Evolutionary conservation across 53 echinoderm and acorn worm genomes (phyloP).

Genomic region (Antedon mediterranea): DNA sequence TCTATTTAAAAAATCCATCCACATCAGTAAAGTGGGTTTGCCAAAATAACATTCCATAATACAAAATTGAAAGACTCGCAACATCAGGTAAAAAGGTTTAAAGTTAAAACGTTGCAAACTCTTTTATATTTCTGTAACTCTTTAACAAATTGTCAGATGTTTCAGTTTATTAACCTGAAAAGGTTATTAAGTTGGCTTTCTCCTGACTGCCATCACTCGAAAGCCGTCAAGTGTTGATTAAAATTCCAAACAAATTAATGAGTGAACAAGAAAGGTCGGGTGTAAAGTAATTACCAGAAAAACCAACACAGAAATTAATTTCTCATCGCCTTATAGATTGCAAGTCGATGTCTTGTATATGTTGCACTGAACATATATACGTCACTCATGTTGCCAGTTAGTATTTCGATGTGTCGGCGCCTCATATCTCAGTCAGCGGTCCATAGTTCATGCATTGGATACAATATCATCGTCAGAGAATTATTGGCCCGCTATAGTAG

Average conservation of each 20-base stretch:
- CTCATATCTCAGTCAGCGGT: background rate
- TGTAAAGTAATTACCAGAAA: background rate
- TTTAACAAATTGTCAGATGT: background rate
- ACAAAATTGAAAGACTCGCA: too few relatives aligned
- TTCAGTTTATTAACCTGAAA: background rate
- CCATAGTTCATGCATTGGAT: background rate
- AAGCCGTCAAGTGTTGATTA: background rate
- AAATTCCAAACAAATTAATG: slow-evolving; percentile 1
- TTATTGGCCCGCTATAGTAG: slow-evolving; percentile 1
- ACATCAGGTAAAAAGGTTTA: too few relatives aligned
- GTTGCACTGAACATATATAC: background rate
- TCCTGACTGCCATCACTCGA: background rate
- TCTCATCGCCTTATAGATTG: background rate
- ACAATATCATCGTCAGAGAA: background rate
- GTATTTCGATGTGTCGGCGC: background rate
- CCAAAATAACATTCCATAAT: too few relatives aligned
- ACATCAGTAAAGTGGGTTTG: too few relatives aligned
- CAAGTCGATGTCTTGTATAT: background rate
- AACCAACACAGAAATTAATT: background rate
- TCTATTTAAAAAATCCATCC: too few relatives aligned
- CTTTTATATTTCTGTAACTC: background rate
- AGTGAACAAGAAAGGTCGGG: background rate
- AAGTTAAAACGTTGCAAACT: background rate
- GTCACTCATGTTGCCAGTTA: background rate
- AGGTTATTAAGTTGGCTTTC: background rate